Conservation (phyloP, 2,113 vertebrate genomes). For the Hippocampus guttulatus region DNA sequence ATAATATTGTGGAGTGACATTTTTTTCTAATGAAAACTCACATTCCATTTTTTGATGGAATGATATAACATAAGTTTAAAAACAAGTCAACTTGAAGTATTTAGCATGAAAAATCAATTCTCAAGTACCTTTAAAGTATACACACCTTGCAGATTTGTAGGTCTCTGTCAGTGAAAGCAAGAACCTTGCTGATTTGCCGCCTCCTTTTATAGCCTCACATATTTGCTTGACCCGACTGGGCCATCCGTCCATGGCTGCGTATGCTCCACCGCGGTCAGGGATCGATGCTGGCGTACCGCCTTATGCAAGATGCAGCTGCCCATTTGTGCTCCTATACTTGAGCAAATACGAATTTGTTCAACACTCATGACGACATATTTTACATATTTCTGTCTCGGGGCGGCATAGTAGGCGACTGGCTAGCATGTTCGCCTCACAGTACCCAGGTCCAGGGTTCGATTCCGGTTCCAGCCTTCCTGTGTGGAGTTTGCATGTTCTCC, state of each 20-base stretch:
- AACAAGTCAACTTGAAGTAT: neutral
- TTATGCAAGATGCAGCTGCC: constrained; percentile 47
- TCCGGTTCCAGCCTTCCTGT: too few relatives aligned
- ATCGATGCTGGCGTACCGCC: constrained; percentile 25
- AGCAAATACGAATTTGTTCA: constrained; percentile 32
- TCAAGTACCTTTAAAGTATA: neutral
- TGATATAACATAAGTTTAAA: neutral
- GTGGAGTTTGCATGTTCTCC: too few relatives aligned
- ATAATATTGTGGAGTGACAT: too few relatives aligned
- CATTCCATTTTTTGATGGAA: too few relatives aligned
- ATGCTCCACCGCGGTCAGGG: constrained; percentile 8
- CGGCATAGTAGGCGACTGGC: too few relatives aligned
- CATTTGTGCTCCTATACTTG: constrained; percentile 18
- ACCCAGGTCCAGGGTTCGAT: too few relatives aligned
- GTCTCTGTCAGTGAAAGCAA: constrained; percentile 9
- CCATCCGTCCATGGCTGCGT: constrained; percentile 18
- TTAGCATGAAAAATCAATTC: neutral
- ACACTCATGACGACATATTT: constrained; percentile 13
- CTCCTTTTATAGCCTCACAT: constrained; percentile 45
- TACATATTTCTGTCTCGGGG: neutral
- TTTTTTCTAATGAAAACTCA: too few relatives aligned
- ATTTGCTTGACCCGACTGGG: constrained; percentile 23
- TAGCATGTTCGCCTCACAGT: too few relatives aligned
- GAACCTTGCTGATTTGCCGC: neutral
- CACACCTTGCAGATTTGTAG: constrained; percentile 45